These are phyloP conservation scores for Hippoglossus stenolepis DNA, from an alignment of 2,113 vertebrate genomes.

Conservation along the genomic window DNA sequence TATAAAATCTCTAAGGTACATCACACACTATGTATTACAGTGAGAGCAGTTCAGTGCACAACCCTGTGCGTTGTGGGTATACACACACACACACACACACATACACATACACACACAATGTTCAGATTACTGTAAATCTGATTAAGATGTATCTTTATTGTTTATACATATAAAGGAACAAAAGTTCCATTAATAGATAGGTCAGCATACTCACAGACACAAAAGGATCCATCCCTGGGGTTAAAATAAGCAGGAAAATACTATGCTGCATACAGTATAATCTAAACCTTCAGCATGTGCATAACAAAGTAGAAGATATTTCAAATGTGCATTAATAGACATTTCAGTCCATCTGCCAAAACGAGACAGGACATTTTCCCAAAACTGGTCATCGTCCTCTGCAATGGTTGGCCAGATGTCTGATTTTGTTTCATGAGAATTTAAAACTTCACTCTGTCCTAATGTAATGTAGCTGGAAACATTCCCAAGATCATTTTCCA, in stretches of 20 bases:
- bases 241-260: background rate
- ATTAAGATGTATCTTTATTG: conserved; percentile 9
- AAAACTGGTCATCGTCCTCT: background rate
- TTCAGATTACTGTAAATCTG: conserved; percentile 35
- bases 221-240: background rate
- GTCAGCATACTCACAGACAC: background rate
- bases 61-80: background rate
- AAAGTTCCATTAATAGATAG: background rate
- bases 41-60: background rate
- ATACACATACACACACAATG: background rate
- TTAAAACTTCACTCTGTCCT: background rate
- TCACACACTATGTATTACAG: background rate
- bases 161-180: background rate
- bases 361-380: background rate
- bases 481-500: conserved; percentile 11
- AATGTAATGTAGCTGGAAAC: conserved; percentile 17
- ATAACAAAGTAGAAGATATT: background rate
- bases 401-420: background rate
- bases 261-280: background rate
- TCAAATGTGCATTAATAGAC: conserved; percentile 1
- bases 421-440: conserved; percentile 21
- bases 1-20: too few species aligned
- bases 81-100: too few species aligned
- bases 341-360: background rate
- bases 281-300: background rate